Evolutionary conservation across 2,113 vertebrate species (phyloP), one percentile per base, ranked within the genome.

Genomic region (Protomyctophum bolini): DNA sequence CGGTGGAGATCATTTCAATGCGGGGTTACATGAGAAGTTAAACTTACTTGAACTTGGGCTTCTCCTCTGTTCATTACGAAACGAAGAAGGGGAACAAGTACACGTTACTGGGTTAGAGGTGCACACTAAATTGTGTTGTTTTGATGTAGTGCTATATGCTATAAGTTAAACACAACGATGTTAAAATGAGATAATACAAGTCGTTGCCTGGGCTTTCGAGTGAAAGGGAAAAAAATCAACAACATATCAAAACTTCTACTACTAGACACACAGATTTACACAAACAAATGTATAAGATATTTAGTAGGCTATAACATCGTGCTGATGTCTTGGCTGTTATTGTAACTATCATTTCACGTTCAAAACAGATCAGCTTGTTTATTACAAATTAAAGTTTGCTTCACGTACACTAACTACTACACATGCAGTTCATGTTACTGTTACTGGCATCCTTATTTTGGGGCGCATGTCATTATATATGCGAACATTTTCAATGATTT

Each of bases 31-130:
- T 45, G 41, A n/a, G 62, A 61, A 68, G 14, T 50, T 70, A 69
- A 21, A 96, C 96, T 97, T 92, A 97, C 96, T 96, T 95, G 91
- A 94, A 95, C 89, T 94, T 96, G 83, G 95, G 96, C 93, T 95
- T 97, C 89, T 95, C 95, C 80, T 97, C 95, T 96, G 79, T 84
- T 41, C 80, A 79, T 93, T 81, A 82, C 82, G 79, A 86, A 72
- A 84, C 81, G 86, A 92, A 89, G 76, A 87, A 58, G 79, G 66
- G 33, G 87, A 81, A 92, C 85, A 90, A 90, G 86, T 88, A 89
- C 64, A 91, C 68, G 80, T 88, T 68, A 87, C 69, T 61, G 75
- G 72, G 86, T 93, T 91, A 92, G 80, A 91, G 81, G 69, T 80
- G 50, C 33, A 83, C 67, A 62, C 46, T 66, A 57, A 46, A 70